phyloP scores from a whole-genome alignment of 2,113 vertebrate genomes.

The Gorsachius goisagi region DNA sequence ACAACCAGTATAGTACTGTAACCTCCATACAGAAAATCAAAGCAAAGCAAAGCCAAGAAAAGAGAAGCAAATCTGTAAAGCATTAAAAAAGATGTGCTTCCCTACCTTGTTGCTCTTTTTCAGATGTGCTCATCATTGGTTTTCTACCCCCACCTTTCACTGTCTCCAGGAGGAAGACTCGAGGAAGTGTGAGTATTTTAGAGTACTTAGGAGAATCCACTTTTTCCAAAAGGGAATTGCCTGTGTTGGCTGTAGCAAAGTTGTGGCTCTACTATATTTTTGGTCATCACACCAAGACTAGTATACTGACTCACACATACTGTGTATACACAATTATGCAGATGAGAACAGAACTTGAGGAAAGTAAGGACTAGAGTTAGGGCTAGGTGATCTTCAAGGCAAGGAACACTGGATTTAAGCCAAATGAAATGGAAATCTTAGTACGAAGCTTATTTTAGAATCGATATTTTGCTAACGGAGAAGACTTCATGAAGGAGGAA shows the following conservation, averaged over 20 bases:
- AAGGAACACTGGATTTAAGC: background rate
- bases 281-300: background rate
- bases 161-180: background rate
- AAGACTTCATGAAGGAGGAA: background rate
- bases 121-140: background rate
- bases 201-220: background rate
- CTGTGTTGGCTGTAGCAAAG: background rate
- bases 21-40: background rate
- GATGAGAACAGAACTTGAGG: background rate
- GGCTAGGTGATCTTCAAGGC: background rate
- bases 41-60: background rate
- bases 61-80: background rate
- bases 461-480: background rate
- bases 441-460: background rate
- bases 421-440: background rate
- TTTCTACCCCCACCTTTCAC: background rate
- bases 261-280: background rate
- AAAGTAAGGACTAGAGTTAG: background rate
- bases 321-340: background rate
- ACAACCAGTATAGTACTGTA: background rate
- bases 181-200: background rate
- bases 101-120: background rate
- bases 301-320: rapidly evolving
- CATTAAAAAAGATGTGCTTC: background rate
- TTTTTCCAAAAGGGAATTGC: background rate